Conservation (phyloP, 2,888 invertebrate genomes). For the Glyphotaelius pellucidus region DNA sequence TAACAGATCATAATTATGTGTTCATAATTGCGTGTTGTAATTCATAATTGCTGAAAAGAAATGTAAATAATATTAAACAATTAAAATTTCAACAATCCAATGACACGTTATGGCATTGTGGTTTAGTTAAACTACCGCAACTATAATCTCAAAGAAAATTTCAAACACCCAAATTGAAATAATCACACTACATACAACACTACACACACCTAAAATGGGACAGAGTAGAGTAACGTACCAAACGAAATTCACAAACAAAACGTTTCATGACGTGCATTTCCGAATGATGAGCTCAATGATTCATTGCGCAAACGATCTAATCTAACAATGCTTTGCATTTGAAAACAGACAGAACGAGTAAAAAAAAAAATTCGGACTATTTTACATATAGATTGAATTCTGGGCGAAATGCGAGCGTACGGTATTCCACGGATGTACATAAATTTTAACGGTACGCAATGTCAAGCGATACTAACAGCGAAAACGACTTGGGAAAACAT, state of each 20-base stretch:
- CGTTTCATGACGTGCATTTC: not conserved
- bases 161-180: not conserved
- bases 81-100: no score
- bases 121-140: not conserved
- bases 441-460: constrained; percentile 19
- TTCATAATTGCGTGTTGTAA: no score
- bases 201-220: not conserved
- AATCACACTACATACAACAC: not conserved
- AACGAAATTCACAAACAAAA: not conserved
- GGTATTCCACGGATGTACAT: constrained; percentile 16
- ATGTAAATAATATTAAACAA: no score
- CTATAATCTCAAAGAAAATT: not conserved
- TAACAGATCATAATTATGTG: no score
- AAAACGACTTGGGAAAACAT: constrained; percentile 14
- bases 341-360: not conserved
- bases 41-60: no score
- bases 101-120: not conserved
- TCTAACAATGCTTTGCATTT: not conserved
- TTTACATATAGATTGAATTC: constrained; percentile 36
- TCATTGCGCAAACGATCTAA: not conserved
- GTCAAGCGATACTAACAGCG: constrained; percentile 11
- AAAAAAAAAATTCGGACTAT: not conserved
- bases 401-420: not conserved
- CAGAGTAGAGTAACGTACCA: not conserved
- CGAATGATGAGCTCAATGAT: not conserved